These are phyloP conservation scores for Hanleya hanleyi DNA, from an alignment of 2,888 invertebrate species.

Conservation along the genomic window DNA sequence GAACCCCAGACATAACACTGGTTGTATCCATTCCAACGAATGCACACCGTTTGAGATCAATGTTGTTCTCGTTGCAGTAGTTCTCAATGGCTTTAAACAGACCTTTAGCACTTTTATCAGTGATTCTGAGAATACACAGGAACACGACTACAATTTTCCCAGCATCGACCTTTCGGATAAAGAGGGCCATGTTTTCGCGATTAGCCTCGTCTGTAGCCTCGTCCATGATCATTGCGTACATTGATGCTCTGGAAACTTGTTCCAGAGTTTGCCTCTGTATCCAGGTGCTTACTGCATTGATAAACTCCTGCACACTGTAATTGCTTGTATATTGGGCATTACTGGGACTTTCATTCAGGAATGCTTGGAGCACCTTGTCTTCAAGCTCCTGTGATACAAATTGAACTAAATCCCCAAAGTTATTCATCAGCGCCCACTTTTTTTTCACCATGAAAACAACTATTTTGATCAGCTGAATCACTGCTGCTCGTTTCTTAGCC, in stretches of 20 bases:
- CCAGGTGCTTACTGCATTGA: neutral
- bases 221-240: neutral
- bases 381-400: neutral
- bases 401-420: neutral
- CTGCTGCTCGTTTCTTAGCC: neutral
- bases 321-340: neutral
- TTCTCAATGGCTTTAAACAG: neutral
- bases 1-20: neutral
- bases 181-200: neutral
- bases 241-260: neutral
- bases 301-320: neutral
- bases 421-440: neutral
- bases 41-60: neutral
- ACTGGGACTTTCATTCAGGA: neutral
- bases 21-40: neutral
- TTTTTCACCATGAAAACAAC: neutral
- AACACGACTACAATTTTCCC: neutral
- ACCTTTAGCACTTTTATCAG: neutral
- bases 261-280: neutral
- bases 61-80: neutral
- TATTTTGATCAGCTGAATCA: neutral
- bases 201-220: neutral
- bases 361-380: neutral
- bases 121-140: neutral
- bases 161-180: neutral